Percentiles rank a stretch among this genome's conserved stretches.
These are phyloP conservation scores for Peromyscus melanophrys DNA, from an alignment of 2,797 vertebrate genomes.

Conservation along the genomic window DNA sequence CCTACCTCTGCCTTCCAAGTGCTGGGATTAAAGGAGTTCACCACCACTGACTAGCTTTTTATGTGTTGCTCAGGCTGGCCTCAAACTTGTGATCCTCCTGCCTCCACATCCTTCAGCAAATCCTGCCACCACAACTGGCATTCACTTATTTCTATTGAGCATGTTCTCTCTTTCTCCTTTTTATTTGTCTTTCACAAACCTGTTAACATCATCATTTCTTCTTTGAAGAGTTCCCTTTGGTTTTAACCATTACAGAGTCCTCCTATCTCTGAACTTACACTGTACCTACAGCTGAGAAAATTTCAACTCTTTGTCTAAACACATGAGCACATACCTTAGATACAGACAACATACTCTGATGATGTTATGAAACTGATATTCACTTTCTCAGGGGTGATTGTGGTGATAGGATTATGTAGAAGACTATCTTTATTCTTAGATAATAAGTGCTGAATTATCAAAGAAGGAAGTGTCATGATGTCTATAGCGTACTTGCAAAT, in stretches of 20 bases:
- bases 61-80: no score
- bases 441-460: conserved; percentile 18
- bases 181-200: not conserved
- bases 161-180: not conserved
- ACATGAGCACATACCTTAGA: conserved; percentile 9
- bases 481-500: conserved; percentile 50
- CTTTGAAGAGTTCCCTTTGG: not conserved
- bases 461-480: conserved; percentile 50
- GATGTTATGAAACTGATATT: conserved; percentile 32
- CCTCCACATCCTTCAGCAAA: no score
- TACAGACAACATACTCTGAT: not conserved
- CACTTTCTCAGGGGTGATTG: conserved; percentile 15
- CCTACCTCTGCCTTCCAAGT: no score
- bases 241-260: not conserved
- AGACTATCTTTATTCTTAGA: conserved; percentile 45
- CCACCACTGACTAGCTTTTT: no score
- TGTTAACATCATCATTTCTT: conserved; percentile 40
- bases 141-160: not conserved
- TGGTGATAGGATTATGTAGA: not conserved
- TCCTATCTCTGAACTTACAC: not conserved
- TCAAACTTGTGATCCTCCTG: no score
- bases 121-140: no score
- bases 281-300: conserved; percentile 34
- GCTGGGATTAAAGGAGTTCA: no score
- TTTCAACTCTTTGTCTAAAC: conserved; percentile 13